Evolutionary conservation across 2,797 vertebrate species (phyloP), one percentile per base, ranked within the genome.

Genomic region (Allenopithecus nigroviridis): DNA sequence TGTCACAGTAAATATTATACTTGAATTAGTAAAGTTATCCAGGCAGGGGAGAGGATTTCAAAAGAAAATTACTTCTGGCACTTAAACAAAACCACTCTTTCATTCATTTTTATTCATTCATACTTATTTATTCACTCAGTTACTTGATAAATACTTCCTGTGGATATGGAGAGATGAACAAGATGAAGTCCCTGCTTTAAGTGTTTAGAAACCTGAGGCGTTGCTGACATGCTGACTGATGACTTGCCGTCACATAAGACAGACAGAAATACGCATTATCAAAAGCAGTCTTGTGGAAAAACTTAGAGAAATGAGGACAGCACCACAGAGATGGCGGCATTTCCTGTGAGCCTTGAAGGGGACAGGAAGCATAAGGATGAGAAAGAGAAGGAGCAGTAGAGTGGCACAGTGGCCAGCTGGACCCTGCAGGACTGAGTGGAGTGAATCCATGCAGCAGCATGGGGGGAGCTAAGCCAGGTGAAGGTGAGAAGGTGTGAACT

Each of bases 11-110:
- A 94, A 84, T 41, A 43, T 4, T 50, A 64, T 41, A 74, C 84
- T 57, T 57, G 28, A 90, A 92, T 88, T n/a, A 75, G 55, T 89
- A 80, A 91, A 64, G 80, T 68, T 59, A 84, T 36, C 8, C 70
- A 64, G 28, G 88, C 17, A 91, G 13, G 30, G 8, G 28, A 74
- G 22, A 85, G 30, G 26, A 53, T 59, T 72, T 89, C 78, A 84
- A 90, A 93, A 84, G 74, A 95, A 84, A 95, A 86, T 46, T 48
- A 91, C 33, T 89, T 72, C 1, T 92, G 8, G 28, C 53, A 88
- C 39, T 46, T 86, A 93, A 83, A 72, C 64, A 74, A 81, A 94
- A 64, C 16, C 26, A 84, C 30, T 68, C 50, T 79, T 84, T 26
- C 33, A 80, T 36, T 80, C n/a, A 50, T 53, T 90, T 89, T 53